These are phyloP conservation scores for Anagyrus pseudococci DNA, from an alignment of 2,888 invertebrate species.

Conservation along the genomic window DNA sequence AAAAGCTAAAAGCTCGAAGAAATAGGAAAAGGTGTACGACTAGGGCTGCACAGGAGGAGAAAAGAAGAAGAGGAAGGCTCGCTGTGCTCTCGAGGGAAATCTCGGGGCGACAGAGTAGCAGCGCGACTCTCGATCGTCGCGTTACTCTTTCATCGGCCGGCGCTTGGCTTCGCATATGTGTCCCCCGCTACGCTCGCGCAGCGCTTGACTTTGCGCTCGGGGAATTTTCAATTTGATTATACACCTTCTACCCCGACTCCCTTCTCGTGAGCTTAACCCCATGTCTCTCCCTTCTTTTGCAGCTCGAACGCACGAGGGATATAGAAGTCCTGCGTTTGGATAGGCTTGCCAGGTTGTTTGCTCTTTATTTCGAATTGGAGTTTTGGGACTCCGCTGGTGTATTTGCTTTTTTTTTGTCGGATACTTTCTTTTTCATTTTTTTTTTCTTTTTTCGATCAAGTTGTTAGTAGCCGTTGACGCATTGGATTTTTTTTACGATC, in stretches of 20 bases:
- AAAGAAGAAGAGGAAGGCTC: too few relatives aligned
- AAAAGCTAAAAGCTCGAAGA: background rate
- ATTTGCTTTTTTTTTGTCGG: background rate
- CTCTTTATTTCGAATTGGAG: too few relatives aligned
- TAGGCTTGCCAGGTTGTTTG: background rate
- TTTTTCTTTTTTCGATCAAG: background rate
- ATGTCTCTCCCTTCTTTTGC: background rate
- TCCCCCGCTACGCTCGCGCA: slow-evolving; percentile 36
- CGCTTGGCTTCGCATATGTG: slow-evolving; percentile 26
- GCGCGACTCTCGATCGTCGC: slow-evolving; percentile 45
- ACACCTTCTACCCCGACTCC: slow-evolving; percentile 25
- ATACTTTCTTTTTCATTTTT: background rate
- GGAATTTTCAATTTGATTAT: slow-evolving; percentile 56
- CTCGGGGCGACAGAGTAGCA: too few relatives aligned
- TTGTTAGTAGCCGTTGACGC: too few relatives aligned
- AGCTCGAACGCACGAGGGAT: background rate
- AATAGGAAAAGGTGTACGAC: slow-evolving; percentile 8
- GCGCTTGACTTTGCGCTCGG: slow-evolving; percentile 41
- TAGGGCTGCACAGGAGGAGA: slow-evolving; percentile 32
- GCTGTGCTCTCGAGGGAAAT: too few relatives aligned
- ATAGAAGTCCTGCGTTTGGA: too few relatives aligned
- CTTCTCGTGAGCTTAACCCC: background rate
- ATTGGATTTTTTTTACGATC: too few relatives aligned
- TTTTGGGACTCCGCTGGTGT: background rate
- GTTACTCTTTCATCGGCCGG: slow-evolving; percentile 54